Evolutionary conservation across 1,140 invertebrate species (phyloP).

Genomic region (Aporrectodea caliginosa): DNA sequence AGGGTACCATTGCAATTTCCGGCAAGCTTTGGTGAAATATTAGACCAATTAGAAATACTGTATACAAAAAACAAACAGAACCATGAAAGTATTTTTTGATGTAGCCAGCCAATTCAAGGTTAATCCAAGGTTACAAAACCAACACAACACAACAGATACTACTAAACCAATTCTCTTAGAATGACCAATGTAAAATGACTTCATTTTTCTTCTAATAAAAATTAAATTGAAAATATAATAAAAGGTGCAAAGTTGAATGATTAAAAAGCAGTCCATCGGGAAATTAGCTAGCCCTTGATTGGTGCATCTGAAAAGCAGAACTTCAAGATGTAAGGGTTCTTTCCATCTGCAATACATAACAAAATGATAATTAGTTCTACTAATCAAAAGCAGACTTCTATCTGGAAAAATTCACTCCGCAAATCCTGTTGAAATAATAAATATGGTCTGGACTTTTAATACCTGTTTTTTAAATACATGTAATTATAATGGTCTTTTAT

Average conservation of each 20-base stretch:
- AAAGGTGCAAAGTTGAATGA: too few species aligned
- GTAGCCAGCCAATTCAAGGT: too few species aligned
- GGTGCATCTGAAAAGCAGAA: constrained; percentile 58
- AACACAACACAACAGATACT: background rate
- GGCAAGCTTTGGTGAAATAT: too few species aligned
- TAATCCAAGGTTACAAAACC: background rate
- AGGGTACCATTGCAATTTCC: too few species aligned
- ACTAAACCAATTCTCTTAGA: background rate
- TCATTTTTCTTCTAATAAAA: background rate
- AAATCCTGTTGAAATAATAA: background rate
- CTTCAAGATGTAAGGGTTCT: constrained; percentile 96
- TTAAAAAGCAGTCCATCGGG: too few species aligned
- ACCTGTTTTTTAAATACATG: too few species aligned
- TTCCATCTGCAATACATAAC: constrained; percentile 69
- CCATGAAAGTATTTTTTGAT: too few species aligned
- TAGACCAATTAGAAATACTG: too few species aligned
- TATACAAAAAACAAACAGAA: too few species aligned
- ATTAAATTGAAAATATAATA: too few species aligned
- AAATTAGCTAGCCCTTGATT: constrained; percentile 33
- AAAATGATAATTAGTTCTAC: constrained; percentile 2
- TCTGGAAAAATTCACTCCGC: background rate
- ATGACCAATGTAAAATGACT: background rate
- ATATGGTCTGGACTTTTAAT: background rate
- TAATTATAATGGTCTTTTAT: background rate
- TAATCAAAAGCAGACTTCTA: background rate